phyloP scores from a whole-genome alignment of 2,888 invertebrate genomes.

The Drosophila vallismaia region DNA sequence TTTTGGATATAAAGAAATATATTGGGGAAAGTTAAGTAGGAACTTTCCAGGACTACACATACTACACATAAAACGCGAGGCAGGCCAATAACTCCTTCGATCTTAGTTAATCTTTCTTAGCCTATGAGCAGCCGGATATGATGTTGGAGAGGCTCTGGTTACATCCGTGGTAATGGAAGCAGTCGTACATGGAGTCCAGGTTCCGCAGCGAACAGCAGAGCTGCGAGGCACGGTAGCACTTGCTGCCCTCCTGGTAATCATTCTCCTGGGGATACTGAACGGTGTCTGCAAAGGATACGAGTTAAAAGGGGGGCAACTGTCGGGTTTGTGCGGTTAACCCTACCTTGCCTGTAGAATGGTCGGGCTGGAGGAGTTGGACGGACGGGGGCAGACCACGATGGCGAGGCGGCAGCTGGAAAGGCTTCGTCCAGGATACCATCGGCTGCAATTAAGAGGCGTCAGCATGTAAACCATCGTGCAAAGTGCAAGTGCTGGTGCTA shows the following conservation, averaged over 20 bases:
- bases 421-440: constrained; percentile 6
- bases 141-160: constrained; percentile 49
- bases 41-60: not conserved
- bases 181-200: constrained; percentile 85
- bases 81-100: constrained; percentile 10
- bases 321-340: constrained; percentile 18
- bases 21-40: not conserved
- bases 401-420: constrained; percentile 14
- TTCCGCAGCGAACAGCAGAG: constrained; percentile 87
- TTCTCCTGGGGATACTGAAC: constrained; percentile 51
- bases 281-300: constrained; percentile 44
- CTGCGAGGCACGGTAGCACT: constrained; percentile 89
- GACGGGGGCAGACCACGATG: not conserved
- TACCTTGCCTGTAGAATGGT: constrained; percentile 51
- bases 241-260: constrained; percentile 45
- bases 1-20: not conserved
- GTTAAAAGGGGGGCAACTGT: not conserved
- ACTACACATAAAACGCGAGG: constrained; percentile 6
- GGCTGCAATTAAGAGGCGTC: constrained; percentile 63
- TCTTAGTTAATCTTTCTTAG: constrained; percentile 42
- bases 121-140: constrained; percentile 49
- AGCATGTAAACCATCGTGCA: constrained; percentile 44
- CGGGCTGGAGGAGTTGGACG: constrained; percentile 13
- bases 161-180: constrained; percentile 89
- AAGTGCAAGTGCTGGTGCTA: constrained; percentile 8